Evolutionary conservation across 2,888 invertebrate genomes (phyloP), one percentile per base, ranked within the genome.

Genomic region (Ectemnius lituratus): DNA sequence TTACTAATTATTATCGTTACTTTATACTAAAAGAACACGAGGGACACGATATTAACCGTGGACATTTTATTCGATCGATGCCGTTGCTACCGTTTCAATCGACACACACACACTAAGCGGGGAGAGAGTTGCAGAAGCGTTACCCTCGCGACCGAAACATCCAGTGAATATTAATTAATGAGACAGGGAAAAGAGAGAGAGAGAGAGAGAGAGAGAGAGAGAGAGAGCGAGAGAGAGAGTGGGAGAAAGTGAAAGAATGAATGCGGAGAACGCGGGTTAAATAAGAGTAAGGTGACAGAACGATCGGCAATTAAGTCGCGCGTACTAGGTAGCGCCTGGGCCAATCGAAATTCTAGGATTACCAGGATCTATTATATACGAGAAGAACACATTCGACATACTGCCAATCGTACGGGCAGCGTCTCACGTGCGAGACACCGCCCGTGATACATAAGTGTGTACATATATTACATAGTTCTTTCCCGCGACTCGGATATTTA

Each of bases 371-470:
- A 27, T 52, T 8, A 49, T n/a, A 67, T 23, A 49, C 28, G 60
- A 37, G 46, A 67, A 69, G 62, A 66, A 84, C 62, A 83, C 82
- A 64, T 85, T 82, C 88, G 85, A 88, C 82, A 89, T 90, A 90
- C 90, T 90, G 89, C 90, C 89, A 89, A 87, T 88, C 84, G 84
- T 86, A 84, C 79, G 82, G 76, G 75, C 83, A 83, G 82, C 86
- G 85, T 73, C 67, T 77, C 73, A 73, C 72, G 70, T 16, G 60
- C 73, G 70, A 70, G 61, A 76, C 75, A 59, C 11, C 13, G 60
- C 59, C 18, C 68, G 72, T 70, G 61, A 77, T 67, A 71, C 45
- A 70, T 69, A 76, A 60, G 57, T 82, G 73, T 82, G 79, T 56
- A 81, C 76, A 77, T 67, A 64, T n/a, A 27, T 20, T 16, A 65